Conservation (phyloP, 2,113 vertebrate genomes). For the Ophthalmolycus amberensis region DNA sequence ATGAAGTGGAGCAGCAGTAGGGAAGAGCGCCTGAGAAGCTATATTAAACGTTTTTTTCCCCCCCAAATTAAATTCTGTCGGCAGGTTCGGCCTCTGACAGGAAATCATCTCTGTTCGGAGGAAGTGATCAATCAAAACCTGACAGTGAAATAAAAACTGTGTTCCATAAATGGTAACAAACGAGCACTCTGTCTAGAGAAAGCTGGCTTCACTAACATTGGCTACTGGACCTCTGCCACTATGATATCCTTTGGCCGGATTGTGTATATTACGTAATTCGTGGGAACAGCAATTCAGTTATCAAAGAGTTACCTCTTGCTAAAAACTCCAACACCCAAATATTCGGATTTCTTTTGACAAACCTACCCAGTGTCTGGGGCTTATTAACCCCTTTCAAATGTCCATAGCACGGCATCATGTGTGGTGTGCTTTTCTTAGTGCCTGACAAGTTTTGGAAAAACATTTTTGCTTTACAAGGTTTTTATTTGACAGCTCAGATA, state of each 20-base stretch:
- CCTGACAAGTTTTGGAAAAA: constrained; percentile 25
- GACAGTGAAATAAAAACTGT: constrained; percentile 48
- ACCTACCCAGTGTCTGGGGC: neutral
- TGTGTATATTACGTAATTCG: constrained; percentile 2
- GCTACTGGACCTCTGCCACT: constrained; percentile 1
- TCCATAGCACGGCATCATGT: neutral
- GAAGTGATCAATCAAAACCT: constrained; percentile 55
- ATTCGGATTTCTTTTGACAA: neutral
- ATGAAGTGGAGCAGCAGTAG: constrained; percentile 13
- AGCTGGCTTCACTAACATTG: neutral
- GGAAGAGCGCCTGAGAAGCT: neutral
- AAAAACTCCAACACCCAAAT: neutral
- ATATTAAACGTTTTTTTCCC: constrained; percentile 15
- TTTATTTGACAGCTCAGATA: constrained; percentile 28
- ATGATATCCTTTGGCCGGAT: neutral
- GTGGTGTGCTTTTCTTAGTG: constrained; percentile 9
- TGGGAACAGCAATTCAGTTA: neutral
- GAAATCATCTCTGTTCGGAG: constrained; percentile 39
- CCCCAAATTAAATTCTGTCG: constrained; percentile 42
- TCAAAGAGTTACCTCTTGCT: neutral
- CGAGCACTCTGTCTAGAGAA: neutral
- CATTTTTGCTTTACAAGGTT: constrained; percentile 18
- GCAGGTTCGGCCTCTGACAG: constrained; percentile 22
- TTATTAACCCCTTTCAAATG: neutral
- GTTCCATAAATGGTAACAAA: constrained; percentile 14